Evolutionary conservation across 2,888 invertebrate genomes (phyloP).

Genomic region (Cotesia congregata): DNA sequence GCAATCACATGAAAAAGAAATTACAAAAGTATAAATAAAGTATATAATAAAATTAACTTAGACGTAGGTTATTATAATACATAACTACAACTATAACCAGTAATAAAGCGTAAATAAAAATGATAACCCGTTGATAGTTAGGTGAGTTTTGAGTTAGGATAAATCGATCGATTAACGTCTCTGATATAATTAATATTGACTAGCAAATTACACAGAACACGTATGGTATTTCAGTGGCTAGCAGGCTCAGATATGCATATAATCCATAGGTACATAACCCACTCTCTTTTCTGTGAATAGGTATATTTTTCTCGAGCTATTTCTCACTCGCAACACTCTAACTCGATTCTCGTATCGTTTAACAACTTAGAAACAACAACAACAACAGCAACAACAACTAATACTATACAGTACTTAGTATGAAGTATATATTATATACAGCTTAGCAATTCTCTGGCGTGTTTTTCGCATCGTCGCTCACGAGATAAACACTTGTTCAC

Average conservation of each 20-base stretch:
- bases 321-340: not conserved
- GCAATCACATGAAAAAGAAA: too few relatives aligned
- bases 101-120: not conserved
- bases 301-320: not conserved
- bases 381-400: too few relatives aligned
- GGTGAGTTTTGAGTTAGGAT: slow-evolving; percentile 39
- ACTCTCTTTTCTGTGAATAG: slow-evolving; percentile 8
- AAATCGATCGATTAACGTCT: slow-evolving; percentile 55
- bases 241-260: not conserved
- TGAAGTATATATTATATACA: slow-evolving; percentile 2
- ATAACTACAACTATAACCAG: not conserved
- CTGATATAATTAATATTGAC: slow-evolving; percentile 58
- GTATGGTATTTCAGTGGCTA: slow-evolving; percentile 9
- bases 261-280: not conserved
- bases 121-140: slow-evolving; percentile 1
- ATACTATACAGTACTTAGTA: slow-evolving; percentile 18
- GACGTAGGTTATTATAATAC: too few relatives aligned
- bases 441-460: slow-evolving; percentile 27
- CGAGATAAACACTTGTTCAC: slow-evolving; percentile 47
- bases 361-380: slow-evolving; percentile 32
- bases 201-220: slow-evolving; percentile 48
- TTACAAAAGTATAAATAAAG: too few relatives aligned
- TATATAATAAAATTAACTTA: too few relatives aligned
- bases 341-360: not conserved
- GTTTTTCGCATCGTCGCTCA: slow-evolving; percentile 43